phyloP scores from a whole-genome alignment of 2,888 invertebrate species.

The Cynaeus angustus region DNA sequence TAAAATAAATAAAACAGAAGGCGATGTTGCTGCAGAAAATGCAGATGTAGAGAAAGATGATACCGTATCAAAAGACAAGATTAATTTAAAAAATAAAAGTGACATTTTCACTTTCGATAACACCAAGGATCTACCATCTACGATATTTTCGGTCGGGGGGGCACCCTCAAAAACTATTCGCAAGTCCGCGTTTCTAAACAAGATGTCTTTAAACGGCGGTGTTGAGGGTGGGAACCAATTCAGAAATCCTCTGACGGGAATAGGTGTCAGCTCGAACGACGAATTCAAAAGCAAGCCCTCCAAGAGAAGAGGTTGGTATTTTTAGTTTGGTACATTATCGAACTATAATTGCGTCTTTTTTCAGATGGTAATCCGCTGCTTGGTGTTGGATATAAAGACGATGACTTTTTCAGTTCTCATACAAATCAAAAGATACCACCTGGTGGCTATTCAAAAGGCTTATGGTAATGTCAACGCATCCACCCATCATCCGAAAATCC shows the following conservation, averaged over 20 bases:
- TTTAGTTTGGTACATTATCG: neutral
- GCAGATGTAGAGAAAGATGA: too few species aligned
- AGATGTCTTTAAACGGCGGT: conserved; percentile 16
- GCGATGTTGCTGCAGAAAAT: too few species aligned
- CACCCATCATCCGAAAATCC: too few species aligned
- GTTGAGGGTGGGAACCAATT: conserved; percentile 17
- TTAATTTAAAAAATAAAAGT: conserved; percentile 59
- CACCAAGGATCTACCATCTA: conserved; percentile 40
- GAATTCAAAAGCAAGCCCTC: conserved; percentile 61
- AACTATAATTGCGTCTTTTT: conserved; percentile 46
- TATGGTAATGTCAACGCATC: conserved; percentile 66
- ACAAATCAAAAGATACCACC: conserved; percentile 63
- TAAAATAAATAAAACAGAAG: too few species aligned
- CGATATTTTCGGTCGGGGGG: conserved; percentile 51
- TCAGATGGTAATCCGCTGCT: conserved; percentile 69
- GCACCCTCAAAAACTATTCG: conserved; percentile 47
- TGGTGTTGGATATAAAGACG: conserved; percentile 66
- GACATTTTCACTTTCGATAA: conserved; percentile 61
- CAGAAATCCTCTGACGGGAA: conserved; percentile 68
- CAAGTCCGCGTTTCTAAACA: neutral
- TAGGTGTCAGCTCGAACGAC: conserved; percentile 65
- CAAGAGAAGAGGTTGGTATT: conserved; percentile 24
- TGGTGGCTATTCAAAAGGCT: conserved; percentile 68
- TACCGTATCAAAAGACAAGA: too few species aligned
- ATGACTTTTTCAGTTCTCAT: conserved; percentile 17